phyloP scores from a whole-genome alignment of 2,888 invertebrate species.

The Morpho helenor region DNA sequence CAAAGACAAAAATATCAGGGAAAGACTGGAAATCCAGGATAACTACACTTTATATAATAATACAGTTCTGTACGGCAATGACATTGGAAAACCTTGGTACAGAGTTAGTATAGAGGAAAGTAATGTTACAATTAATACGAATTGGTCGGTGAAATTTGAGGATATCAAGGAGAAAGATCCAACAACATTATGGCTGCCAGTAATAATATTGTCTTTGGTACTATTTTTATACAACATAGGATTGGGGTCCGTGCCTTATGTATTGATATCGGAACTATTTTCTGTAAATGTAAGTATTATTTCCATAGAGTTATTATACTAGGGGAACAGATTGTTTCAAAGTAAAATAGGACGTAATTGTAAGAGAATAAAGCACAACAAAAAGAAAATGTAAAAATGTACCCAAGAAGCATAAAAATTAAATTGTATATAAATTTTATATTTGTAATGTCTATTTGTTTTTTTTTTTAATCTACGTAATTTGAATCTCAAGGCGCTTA shows the following conservation, averaged over 20 bases:
- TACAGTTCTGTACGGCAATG: constrained; percentile 22
- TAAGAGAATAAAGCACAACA: no score
- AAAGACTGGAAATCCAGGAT: constrained; percentile 30
- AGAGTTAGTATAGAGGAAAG: constrained; percentile 35
- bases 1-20: constrained; percentile 35
- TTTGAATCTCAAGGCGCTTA: no score
- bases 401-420: no score
- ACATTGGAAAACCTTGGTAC: constrained; percentile 32
- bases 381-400: no score
- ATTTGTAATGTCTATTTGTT: no score
- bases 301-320: no score
- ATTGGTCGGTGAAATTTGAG: constrained; percentile 36
- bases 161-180: constrained; percentile 34
- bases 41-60: constrained; percentile 32
- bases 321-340: no score
- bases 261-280: constrained; percentile 66
- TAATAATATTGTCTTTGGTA: constrained; percentile 56
- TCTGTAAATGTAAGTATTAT: constrained; percentile 59
- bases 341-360: no score
- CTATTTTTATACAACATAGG: constrained; percentile 69
- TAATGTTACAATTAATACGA: constrained; percentile 32
- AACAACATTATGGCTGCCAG: constrained; percentile 53
- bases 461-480: no score
- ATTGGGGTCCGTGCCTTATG: constrained; percentile 71
- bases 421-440: no score